phyloP scores from a whole-genome alignment of 2,113 vertebrate genomes.

The Sorex araneus region DNA sequence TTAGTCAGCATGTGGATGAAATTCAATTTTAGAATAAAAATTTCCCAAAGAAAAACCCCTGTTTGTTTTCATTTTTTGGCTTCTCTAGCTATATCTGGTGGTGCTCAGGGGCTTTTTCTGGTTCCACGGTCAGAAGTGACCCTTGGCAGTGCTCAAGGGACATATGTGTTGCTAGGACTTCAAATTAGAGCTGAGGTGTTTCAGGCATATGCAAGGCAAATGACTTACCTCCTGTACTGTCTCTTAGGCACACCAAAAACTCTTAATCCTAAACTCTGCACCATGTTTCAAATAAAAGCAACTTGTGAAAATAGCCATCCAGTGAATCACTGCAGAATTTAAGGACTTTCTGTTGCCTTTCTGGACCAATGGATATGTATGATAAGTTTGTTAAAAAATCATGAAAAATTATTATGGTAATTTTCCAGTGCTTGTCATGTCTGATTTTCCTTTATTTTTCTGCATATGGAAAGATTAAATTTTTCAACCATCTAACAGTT shows the following conservation, averaged over 20 bases:
- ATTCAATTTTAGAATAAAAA: too few relatives aligned
- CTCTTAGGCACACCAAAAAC: background rate
- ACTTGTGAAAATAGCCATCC: background rate
- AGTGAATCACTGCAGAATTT: background rate
- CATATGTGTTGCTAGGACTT: too few relatives aligned
- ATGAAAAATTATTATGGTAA: background rate
- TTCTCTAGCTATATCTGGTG: too few relatives aligned
- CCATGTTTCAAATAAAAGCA: slow-evolving; percentile 8
- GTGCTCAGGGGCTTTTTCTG: too few relatives aligned
- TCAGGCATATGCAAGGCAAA: too few relatives aligned
- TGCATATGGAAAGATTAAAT: background rate
- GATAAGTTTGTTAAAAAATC: too few relatives aligned
- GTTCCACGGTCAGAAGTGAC: too few relatives aligned
- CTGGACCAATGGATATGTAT: background rate
- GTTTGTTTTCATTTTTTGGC: too few relatives aligned
- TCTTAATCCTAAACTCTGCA: background rate
- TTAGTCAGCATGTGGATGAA: slow-evolving; percentile 54
- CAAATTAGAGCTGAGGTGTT: too few relatives aligned
- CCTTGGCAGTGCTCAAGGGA: too few relatives aligned
- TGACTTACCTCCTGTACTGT: too few relatives aligned
- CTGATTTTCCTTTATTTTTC: background rate
- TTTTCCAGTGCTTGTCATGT: background rate
- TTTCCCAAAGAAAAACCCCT: too few relatives aligned
- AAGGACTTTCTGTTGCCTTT: background rate
- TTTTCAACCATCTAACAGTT: background rate